A percentile compares a stretch with the other conserved stretches of the same genome.
phyloP scores from a whole-genome alignment of 2,113 vertebrate species.

The Madoqua kirkii region DNA sequence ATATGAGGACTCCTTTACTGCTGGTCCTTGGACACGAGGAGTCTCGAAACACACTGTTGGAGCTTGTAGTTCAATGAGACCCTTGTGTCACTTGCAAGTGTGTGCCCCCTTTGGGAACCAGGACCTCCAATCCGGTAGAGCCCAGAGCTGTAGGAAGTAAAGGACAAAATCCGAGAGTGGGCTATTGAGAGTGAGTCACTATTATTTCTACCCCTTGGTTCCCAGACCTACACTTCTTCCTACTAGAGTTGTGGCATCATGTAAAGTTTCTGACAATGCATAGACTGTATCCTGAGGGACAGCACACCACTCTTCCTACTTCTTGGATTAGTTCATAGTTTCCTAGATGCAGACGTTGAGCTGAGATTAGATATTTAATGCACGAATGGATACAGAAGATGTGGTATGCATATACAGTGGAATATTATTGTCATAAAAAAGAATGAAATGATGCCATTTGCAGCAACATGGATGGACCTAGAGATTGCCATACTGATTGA shows the following conservation, averaged over 20 bases:
- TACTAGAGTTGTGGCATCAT: background rate
- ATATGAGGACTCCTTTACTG: background rate
- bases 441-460: background rate
- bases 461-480: background rate
- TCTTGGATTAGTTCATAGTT: background rate
- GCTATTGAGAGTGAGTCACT: background rate
- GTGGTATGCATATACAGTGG: background rate
- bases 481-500: background rate
- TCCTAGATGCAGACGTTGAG: background rate
- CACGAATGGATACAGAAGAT: background rate
- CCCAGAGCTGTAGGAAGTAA: background rate
- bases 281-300: background rate
- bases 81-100: background rate
- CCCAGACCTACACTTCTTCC: background rate
- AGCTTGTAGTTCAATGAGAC: background rate
- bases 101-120: background rate
- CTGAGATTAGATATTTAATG: background rate
- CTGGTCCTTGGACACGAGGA: background rate
- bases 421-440: background rate
- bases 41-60: background rate
- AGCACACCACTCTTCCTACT: too few species aligned
- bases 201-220: background rate
- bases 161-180: background rate
- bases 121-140: background rate
- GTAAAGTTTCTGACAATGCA: background rate